phyloP scores from a whole-genome alignment of 1,140 invertebrate genomes.

The Bombyx mandarina region DNA sequence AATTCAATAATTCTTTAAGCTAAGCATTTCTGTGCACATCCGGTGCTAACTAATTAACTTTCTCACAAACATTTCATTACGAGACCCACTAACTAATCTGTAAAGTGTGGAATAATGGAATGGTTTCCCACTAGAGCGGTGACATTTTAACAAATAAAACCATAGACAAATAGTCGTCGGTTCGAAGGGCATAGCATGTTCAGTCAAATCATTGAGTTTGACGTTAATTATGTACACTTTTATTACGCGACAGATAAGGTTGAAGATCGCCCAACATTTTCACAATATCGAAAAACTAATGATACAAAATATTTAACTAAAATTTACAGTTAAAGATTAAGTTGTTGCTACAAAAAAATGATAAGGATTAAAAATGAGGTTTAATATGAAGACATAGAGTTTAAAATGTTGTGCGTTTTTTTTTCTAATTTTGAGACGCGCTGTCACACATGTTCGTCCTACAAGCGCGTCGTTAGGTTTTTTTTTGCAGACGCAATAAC shows the following conservation, averaged over 20 bases:
- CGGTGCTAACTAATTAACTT: slow-evolving; percentile 11
- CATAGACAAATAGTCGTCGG: slow-evolving; percentile 35
- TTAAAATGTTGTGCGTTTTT: slow-evolving; percentile 5
- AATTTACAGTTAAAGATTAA: slow-evolving; percentile 39
- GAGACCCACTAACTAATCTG: not conserved
- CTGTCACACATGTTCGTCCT: slow-evolving; percentile 45
- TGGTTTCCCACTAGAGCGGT: slow-evolving; percentile 16
- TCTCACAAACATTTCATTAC: slow-evolving; percentile 8
- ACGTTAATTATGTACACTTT: slow-evolving; percentile 7
- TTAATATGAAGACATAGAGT: slow-evolving; percentile 1
- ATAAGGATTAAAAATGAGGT: slow-evolving; percentile 9
- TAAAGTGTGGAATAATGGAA: slow-evolving; percentile 6
- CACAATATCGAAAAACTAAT: slow-evolving; percentile 16
- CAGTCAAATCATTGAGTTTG: slow-evolving; percentile 3
- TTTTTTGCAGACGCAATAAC: slow-evolving; percentile 37
- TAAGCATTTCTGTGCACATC: not conserved
- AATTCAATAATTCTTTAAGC: not conserved
- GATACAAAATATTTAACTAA: slow-evolving; percentile 39
- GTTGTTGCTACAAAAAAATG: slow-evolving; percentile 22
- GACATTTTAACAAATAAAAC: slow-evolving; percentile 48
- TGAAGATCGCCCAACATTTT: slow-evolving; percentile 1
- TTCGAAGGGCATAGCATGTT: slow-evolving; percentile 26
- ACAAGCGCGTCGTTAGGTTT: slow-evolving; percentile 43
- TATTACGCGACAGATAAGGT: slow-evolving; percentile 3
- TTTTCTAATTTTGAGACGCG: slow-evolving; percentile 26